Evolutionary conservation across 30 jellyfish, hydroid and myxozoan species (phyloP).

Genomic region (Hydractinia symbiolongicarpus): DNA sequence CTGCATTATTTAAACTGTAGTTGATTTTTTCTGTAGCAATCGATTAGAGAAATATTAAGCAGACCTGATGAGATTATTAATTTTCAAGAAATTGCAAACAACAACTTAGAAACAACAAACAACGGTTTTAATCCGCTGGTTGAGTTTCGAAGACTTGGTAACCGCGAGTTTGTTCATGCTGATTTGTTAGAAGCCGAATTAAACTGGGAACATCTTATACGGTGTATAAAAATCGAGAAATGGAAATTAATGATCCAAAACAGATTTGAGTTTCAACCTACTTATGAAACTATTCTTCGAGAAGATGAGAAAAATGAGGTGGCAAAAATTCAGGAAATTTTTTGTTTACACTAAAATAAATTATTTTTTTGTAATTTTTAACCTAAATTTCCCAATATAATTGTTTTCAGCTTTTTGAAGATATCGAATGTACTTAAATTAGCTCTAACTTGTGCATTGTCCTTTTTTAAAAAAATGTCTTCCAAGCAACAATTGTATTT

Average conservation of each 20-base stretch:
- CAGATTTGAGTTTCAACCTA: conserved; percentile 25
- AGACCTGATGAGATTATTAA: too few species aligned
- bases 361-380: too few species aligned
- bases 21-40: neutral
- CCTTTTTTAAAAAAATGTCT: too few species aligned
- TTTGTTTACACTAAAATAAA: neutral
- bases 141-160: conserved; percentile 2
- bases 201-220: conserved; percentile 14
- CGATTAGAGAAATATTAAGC: neutral
- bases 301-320: conserved; percentile 18
- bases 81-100: too few species aligned
- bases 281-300: neutral
- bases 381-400: too few species aligned
- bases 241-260: conserved; percentile 19
- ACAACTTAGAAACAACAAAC: too few species aligned
- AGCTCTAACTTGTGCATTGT: too few species aligned
- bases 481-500: too few species aligned
- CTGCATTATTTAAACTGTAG: too few species aligned
- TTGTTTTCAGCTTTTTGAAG: too few species aligned
- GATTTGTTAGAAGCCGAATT: conserved; percentile 7
- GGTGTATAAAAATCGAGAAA: conserved; percentile 1
- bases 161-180: conserved; percentile 1
- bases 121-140: conserved; percentile 14
- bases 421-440: too few species aligned
- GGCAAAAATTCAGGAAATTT: neutral